phyloP scores from a whole-genome alignment of 2,888 invertebrate species.

The Marronus borbonicus region DNA sequence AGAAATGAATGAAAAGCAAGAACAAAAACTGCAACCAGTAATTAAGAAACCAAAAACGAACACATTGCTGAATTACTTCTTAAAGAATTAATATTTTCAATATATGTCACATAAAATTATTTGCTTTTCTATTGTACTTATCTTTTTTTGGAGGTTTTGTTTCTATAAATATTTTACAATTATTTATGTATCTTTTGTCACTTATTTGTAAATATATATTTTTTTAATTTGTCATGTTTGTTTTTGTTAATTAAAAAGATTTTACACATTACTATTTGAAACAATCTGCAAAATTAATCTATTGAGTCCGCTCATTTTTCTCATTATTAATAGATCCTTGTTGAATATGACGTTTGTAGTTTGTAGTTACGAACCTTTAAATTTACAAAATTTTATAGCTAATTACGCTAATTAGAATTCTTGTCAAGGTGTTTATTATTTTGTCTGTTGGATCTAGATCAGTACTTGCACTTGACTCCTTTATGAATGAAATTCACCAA shows the following conservation, averaged over 20 bases:
- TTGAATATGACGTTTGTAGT: too few species aligned
- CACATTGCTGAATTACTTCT: conserved; percentile 80
- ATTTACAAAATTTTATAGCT: too few species aligned
- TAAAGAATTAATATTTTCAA: conserved; percentile 67
- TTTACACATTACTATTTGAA: too few species aligned
- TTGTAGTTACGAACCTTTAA: too few species aligned
- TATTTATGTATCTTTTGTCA: conserved; percentile 15
- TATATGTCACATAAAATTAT: not conserved
- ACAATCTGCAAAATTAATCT: too few species aligned
- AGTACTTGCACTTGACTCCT: too few species aligned
- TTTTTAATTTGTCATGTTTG: conserved; percentile 1
- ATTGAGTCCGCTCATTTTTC: too few species aligned
- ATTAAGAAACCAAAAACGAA: conserved; percentile 75
- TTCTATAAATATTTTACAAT: conserved; percentile 32
- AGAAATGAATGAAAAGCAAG: conserved; percentile 59
- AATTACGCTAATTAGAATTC: too few species aligned
- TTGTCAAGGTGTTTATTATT: too few species aligned
- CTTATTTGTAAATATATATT: conserved; percentile 39
- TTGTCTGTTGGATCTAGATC: too few species aligned
- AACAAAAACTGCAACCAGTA: conserved; percentile 70
- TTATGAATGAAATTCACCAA: too few species aligned
- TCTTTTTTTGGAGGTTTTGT: not conserved
- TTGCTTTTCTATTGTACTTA: conserved; percentile 9
- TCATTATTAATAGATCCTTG: too few species aligned
- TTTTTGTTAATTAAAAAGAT: not conserved